Percentiles rank a stretch among this genome's conserved stretches.
These are phyloP conservation scores for Pelusios castaneus DNA, from an alignment of 2,113 vertebrate genomes.

Conservation along the genomic window DNA sequence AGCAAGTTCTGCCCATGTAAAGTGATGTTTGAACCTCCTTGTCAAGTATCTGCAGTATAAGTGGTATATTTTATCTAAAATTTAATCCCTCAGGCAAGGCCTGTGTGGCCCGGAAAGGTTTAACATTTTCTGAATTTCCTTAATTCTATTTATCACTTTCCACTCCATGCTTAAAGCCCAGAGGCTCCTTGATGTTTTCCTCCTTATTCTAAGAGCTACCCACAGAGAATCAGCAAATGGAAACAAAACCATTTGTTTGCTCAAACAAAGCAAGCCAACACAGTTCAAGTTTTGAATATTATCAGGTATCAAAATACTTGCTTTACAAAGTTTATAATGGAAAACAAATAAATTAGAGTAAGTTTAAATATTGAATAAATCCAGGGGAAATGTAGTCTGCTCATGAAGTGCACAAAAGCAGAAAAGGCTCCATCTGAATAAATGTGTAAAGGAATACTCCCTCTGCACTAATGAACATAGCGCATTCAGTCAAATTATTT, in stretches of 20 bases:
- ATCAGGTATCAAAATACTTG: not conserved
- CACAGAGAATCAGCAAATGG: not conserved
- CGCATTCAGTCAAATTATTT: not conserved
- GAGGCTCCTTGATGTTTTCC: not conserved
- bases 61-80: not conserved
- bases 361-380: not conserved
- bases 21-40: not conserved
- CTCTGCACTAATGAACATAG: not conserved
- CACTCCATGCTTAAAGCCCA: not conserved
- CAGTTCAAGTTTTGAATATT: not conserved
- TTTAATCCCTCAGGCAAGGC: not conserved
- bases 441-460: not conserved
- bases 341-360: not conserved
- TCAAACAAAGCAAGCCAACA: not conserved
- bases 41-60: not conserved
- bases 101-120: not conserved
- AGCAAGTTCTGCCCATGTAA: not conserved
- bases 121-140: not conserved
- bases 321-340: not conserved
- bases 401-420: not conserved
- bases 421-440: not conserved
- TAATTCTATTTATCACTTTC: not conserved
- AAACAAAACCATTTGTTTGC: slow-evolving; percentile 15
- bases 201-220: not conserved
- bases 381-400: not conserved